Evolutionary conservation across 2,113 vertebrate species (phyloP), one percentile per base, ranked within the genome.

Genomic region (Turnix velox): DNA sequence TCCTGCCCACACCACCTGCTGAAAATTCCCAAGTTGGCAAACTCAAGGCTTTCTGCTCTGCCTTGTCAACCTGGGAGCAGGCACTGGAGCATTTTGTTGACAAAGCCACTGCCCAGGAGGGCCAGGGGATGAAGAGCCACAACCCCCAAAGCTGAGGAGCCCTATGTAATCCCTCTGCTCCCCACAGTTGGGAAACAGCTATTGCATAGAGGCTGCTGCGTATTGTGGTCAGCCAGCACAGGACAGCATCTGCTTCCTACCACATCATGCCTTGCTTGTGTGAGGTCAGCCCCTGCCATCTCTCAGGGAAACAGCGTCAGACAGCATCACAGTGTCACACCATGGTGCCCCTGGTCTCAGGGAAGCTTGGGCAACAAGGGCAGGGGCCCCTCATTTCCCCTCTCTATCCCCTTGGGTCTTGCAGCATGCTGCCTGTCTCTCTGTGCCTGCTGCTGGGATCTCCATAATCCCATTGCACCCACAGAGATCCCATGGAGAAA

Each of bases 261-360:
- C 10, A 1, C 15, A 0, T 15, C 14, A 2, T 12, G 62, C 33
- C 27, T 84, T 31, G 37, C 13, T 19, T 31, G 66, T 1, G 0
- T 33, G 58, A 61, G 22, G 54, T 46, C 74, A 79, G 40, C 40
- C 43, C 52, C 10, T 9, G 37, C 24, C 25, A 42, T 35, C 17
- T 59, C 78, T 6, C 31, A 24, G 54, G 6, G 9, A 5, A 37
- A 82, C 1, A 0, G 67, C 31, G n/a, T n/a, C n/a, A n/a, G n/a
- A n/a, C n/a, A n/a, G n/a, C n/a, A n/a, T n/a, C 43, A 31, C 28
- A 2, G 7, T 2, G n/a, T 39, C 45, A 31, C 11, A 30, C 15
- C 1, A 0, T 8, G 1, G 31, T 11, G 76, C 2, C 27, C 25
- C 20, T 24, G 43, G 24, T 23, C 6, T 14, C 9, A 28, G 23